Evolutionary conservation across 2,797 vertebrate species (phyloP), one percentile per base, ranked within the genome.

Genomic region (Manis pentadactyla): DNA sequence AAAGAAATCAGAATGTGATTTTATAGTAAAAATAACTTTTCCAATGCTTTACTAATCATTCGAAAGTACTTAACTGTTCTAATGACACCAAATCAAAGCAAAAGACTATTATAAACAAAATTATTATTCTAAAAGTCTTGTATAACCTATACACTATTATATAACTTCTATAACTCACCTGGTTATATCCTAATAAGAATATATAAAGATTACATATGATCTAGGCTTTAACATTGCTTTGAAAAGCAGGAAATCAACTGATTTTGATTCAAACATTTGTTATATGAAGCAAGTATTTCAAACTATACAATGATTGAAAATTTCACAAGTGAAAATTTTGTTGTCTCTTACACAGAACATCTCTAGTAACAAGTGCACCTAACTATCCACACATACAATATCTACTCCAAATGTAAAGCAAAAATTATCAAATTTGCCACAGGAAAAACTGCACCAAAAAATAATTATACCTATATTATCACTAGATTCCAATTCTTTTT

Each of bases 251-350:
- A 73, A 77, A 71, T 75, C 37, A 94, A 68, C 27, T 73, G 66
- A 89, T 79, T 92, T 92, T 79, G 42, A 78, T 82, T 74, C 53
- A 85, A 97, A 93, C 73, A 61, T 4, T 11, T 95, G 27, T 42
- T 51, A 49, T 61, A 37, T 55, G 13, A 75, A 85, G 13, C 46
- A 87, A 69, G 6, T 81, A 88, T 78, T 84, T 90, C 46, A 96
- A 92, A 51, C 46, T 66, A 79, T 9, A 84, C 25, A 91, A 83
- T 77, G 29, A 90, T 0, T 59, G n/a, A 79, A 71, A 93, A 81
- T 90, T 87, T 95, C 57, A 90, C 10, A 94, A 66, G 49, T 57
- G 25, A 95, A 64, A 85, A 83, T 79, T 94, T n/a, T 92, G 23
- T 13, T 53, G 31, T 57, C 18, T 51, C 19, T 42, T 53, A 4